Conservation (phyloP, 1,140 invertebrate genomes). For the Macrocentrus cingulum region DNA sequence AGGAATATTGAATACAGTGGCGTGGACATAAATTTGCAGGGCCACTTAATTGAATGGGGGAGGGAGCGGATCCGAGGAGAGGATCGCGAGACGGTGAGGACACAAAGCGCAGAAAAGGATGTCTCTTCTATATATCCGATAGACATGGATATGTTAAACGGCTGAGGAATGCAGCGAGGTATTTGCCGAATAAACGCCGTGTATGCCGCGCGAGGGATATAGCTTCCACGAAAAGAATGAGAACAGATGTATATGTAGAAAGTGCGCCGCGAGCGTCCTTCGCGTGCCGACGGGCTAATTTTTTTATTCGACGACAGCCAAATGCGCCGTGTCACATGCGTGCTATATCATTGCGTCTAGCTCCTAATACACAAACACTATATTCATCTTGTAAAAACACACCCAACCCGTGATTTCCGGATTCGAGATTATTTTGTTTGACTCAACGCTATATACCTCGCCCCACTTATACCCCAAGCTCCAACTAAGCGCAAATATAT, state of each 20-base stretch:
- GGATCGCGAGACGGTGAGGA: slow-evolving; percentile 21
- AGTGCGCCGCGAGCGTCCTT: slow-evolving; percentile 3
- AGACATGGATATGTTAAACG: slow-evolving; percentile 49
- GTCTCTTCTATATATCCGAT: slow-evolving; percentile 22
- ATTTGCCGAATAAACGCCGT: slow-evolving; percentile 48
- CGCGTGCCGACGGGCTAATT: slow-evolving; percentile 9
- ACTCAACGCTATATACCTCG: not conserved
- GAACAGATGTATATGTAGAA: not conserved
- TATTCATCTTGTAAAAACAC: slow-evolving; percentile 40
- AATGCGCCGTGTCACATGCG: slow-evolving; percentile 24
- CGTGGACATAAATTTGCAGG: slow-evolving; percentile 56
- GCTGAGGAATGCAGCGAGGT: slow-evolving; percentile 39
- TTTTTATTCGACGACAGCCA: slow-evolving; percentile 18
- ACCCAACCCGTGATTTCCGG: slow-evolving; percentile 37
- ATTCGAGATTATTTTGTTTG: slow-evolving; percentile 31
- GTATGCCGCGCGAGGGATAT: slow-evolving; percentile 25
- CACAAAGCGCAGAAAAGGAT: slow-evolving; percentile 29
- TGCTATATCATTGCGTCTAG: too few species aligned
- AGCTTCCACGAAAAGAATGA: slow-evolving; percentile 10
- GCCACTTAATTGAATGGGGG: slow-evolving; percentile 58
- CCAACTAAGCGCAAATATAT: slow-evolving; percentile 26
- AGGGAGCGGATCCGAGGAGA: slow-evolving; percentile 30
- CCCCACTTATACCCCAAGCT: not conserved
- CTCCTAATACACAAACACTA: slow-evolving; percentile 15
- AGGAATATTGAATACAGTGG: slow-evolving; percentile 51